Base-by-base conservation (phyloP, 2,888 invertebrate genomes). In the Saturnia japonica region DNA sequence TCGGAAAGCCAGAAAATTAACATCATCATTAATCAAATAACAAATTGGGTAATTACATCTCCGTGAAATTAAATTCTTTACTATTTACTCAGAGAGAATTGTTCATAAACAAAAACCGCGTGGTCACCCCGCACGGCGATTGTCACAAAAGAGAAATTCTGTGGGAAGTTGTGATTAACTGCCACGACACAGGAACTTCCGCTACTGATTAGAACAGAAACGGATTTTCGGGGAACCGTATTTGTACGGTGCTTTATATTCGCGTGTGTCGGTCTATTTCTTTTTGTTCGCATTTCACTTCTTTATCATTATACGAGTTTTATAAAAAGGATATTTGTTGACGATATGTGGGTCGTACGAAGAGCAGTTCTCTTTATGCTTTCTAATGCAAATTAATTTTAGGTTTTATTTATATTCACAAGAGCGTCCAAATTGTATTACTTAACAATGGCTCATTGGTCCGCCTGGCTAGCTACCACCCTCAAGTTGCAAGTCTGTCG, bases 131-230 rank as follows among this genome's bases (percentile, higher is more conserved):
- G 80, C 75, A 70, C 70, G 67, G 69, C 72, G 72, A 75, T 78
- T 87, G 87, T 84, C 85, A 85, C 83, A 83, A 81, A 84, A 80
- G 82, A 80, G 82, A 81, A 84, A 80, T 82, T 80, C 74, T 75
- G 77, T 74, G 80, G 78, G 75, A 86, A 86, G 81, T 85, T 83
- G 83, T 90, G 88, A 90, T 86, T 88, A 86, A 88, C 84, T 83
- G 83, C 85, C 80, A 71, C 74, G 70, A 78, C 79, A 73, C 78
- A 76, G 83, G 83, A 83, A 85, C 77, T 88, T 87, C 83, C 85
- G 79, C 73, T 80, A 79, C 88, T 88, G 89, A 90, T 89, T 88
- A 88, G 85, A 82, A 75, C 79, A 78, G 80, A 78, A 82, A 83
- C 83, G 82, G 83, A 86, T 85, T 84, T 81, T 77, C 74, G 75